phyloP scores from a whole-genome alignment of 2,888 invertebrate species.

The Tanypteryx hageni region DNA sequence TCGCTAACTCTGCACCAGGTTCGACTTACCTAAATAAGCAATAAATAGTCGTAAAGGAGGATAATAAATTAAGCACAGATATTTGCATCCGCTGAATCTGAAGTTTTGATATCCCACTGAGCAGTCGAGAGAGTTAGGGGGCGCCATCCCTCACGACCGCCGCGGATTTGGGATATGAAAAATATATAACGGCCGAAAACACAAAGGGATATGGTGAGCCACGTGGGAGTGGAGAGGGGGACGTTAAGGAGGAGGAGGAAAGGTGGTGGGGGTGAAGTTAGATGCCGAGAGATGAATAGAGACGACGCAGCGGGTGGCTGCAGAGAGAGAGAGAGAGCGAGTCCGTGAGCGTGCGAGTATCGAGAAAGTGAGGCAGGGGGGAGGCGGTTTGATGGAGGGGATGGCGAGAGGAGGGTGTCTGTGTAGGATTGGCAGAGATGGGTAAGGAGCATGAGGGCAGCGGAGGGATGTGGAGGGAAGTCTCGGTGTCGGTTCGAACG shows the following conservation, averaged over 20 bases:
- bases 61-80: background rate
- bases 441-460: background rate
- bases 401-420: background rate
- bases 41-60: background rate
- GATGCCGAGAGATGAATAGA: conserved; percentile 44
- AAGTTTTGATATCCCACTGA: conserved; percentile 13
- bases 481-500: conserved; percentile 44
- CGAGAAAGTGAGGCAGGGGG: background rate
- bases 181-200: conserved; percentile 56
- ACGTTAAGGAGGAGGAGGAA: background rate
- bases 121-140: background rate
- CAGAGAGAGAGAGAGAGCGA: background rate
- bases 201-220: conserved; percentile 15
- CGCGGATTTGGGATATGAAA: conserved; percentile 20
- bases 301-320: conserved; percentile 26
- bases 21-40: background rate
- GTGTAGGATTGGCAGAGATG: conserved; percentile 27
- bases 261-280: background rate
- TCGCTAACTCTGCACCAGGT: background rate
- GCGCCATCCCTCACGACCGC: background rate
- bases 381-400: background rate
- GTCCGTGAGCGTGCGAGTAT: background rate
- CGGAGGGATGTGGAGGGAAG: background rate
- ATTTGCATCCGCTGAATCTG: conserved; percentile 3
- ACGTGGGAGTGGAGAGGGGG: background rate